phyloP scores from a whole-genome alignment of 2,797 vertebrate species.

The Orientallactaga sibirica region DNA sequence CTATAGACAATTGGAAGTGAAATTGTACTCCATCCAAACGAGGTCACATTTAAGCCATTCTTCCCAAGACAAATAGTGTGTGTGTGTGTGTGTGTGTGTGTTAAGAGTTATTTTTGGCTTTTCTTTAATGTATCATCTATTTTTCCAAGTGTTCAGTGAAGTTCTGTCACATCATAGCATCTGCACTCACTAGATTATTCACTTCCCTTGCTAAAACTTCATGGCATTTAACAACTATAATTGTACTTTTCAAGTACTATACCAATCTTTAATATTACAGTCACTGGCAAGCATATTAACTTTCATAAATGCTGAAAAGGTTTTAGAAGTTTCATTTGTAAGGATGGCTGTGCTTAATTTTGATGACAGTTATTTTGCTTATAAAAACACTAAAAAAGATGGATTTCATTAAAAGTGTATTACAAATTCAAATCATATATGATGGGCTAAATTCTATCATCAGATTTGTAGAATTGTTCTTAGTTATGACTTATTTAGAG shows the following conservation, averaged over 20 bases:
- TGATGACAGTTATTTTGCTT: slow-evolving; percentile 72
- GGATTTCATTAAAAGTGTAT: slow-evolving; percentile 67
- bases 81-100: background rate
- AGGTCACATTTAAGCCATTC: slow-evolving; percentile 32
- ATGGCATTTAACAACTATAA: slow-evolving; percentile 75
- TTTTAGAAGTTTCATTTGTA: slow-evolving; percentile 73
- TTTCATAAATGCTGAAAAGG: slow-evolving; percentile 70
- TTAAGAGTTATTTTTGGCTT: background rate
- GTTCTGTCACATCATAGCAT: slow-evolving; percentile 45
- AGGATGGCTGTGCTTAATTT: slow-evolving; percentile 75
- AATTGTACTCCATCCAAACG: slow-evolving; percentile 26
- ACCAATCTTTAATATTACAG: slow-evolving; percentile 63
- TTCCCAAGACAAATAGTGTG: background rate
- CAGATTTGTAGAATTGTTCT: slow-evolving; percentile 44
- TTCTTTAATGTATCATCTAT: slow-evolving; percentile 21
- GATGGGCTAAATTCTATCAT: slow-evolving; percentile 30
- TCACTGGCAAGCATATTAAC: slow-evolving; percentile 64
- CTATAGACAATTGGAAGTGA: background rate
- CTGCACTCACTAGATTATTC: slow-evolving; percentile 56
- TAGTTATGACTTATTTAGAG: slow-evolving; percentile 44
- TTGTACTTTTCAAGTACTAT: slow-evolving; percentile 72
- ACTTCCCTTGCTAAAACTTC: slow-evolving; percentile 59
- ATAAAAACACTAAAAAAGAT: slow-evolving; percentile 66
- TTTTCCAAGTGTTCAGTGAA: slow-evolving; percentile 50
- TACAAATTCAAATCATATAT: slow-evolving; percentile 59